Evolutionary conservation across 2,113 vertebrate genomes (phyloP), one percentile per base, ranked within the genome.

Genomic region (Cricetomys ansorgei): DNA sequence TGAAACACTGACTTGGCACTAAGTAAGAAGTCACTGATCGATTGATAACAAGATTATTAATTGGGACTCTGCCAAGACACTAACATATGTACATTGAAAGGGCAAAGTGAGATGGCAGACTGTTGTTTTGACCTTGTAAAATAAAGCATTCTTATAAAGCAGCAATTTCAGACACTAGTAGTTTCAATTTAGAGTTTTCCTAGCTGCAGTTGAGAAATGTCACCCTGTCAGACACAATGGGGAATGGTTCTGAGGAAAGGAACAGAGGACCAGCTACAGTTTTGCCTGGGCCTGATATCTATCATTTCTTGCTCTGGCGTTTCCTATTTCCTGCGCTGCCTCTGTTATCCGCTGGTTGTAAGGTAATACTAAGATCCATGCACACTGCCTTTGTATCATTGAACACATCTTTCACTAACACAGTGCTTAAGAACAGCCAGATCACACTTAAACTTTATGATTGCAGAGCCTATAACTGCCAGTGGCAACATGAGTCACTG

Each of bases 141-240:
- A 90, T 48, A 87, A 88, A 83, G 27, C 17, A 89, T 70, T 79
- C n/a, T 83, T 75, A n/a, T 89, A 53, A 87, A 96, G 72, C 96
- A 95, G 50, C 62, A 88, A 94, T 92, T 97, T 96, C 85, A 97
- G 72, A 91, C 40, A 69, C 53, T 57, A 86, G 62, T 94, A 69
- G 76, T 92, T 96, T 94, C 80, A 79, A 43, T 37, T 34, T 81
- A 91, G 80, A 96, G 73, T 48, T 92, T 92, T 94, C 88, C 72
- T 43, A 96, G 37, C 62, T 83, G 13, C 94, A 91, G 95, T 13
- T 96, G 81, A 95, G 57, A 80, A 94, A 91, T 83, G 94, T 91
- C 85, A 95, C 64, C 75, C 12, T 77, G 80, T 95, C 76, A 94
- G 77, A 97, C 91, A 64, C 81, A 93, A n/a, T 59, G 40, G 72